Evolutionary conservation across 2,797 vertebrate species (phyloP).

Genomic region (Anabacerthia variegaticeps): DNA sequence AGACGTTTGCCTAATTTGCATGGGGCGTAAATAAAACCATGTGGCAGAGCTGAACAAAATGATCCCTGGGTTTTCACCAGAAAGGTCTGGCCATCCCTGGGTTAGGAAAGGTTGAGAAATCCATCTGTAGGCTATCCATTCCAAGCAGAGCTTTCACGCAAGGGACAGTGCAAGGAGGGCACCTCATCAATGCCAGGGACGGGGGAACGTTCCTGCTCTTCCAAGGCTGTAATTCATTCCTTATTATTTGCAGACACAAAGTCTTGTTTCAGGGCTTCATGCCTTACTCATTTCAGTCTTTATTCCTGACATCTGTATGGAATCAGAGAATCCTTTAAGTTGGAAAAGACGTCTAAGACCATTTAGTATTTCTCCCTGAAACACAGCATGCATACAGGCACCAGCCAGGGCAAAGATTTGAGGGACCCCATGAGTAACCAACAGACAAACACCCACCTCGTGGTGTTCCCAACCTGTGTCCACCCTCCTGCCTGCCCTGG

Average conservation of each 20-base stretch:
- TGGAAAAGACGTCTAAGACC: not conserved
- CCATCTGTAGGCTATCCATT: not conserved
- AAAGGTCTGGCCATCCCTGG: constrained; percentile 11
- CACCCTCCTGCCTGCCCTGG: rapidly evolving
- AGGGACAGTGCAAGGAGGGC: not conserved
- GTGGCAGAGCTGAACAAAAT: not conserved
- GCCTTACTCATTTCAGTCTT: constrained; percentile 9
- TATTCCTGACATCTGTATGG: not conserved
- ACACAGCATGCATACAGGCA: rapidly evolving
- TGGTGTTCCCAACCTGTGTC: not conserved
- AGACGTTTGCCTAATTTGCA: constrained; percentile 8
- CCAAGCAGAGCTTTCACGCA: not conserved
- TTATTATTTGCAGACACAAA: constrained; percentile 53
- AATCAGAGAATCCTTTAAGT: not conserved
- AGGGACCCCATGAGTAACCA: not conserved
- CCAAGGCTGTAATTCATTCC: constrained; percentile 10
- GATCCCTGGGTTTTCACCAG: constrained; percentile 33
- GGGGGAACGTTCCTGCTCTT: not conserved
- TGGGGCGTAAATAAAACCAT: constrained; percentile 57
- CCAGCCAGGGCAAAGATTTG: not conserved
- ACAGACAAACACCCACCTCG: not conserved
- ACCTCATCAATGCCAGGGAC: not conserved
- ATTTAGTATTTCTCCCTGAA: not conserved
- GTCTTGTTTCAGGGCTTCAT: not conserved
- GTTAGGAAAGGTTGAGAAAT: constrained; percentile 38